Evolutionary conservation across 2,797 vertebrate species (phyloP).

Genomic region (Anguilla pacifica): DNA sequence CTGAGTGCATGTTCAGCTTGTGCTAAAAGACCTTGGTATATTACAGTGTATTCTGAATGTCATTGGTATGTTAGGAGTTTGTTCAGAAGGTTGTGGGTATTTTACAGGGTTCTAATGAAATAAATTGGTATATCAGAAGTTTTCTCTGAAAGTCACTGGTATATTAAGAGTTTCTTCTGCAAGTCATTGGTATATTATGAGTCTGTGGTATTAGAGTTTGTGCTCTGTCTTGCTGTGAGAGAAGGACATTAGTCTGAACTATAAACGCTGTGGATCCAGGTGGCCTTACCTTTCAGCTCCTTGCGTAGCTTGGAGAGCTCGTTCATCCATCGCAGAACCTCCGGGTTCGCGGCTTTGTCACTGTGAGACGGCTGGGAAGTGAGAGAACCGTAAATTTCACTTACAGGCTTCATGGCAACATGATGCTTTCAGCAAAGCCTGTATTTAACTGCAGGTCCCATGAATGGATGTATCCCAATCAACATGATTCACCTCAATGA

Average conservation of each 20-base stretch:
- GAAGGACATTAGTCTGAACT: background rate
- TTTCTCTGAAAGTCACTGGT: background rate
- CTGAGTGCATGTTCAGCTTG: background rate
- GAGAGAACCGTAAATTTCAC: background rate
- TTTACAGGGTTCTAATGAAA: no score
- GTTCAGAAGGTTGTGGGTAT: no score
- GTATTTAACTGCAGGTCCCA: background rate
- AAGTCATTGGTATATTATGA: background rate
- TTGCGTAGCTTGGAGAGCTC: conserved; percentile 92
- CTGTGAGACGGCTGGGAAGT: conserved; percentile 87
- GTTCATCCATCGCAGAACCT: conserved; percentile 93
- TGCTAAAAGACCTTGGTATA: background rate
- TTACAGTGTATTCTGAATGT: background rate
- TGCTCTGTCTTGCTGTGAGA: conserved; percentile 64
- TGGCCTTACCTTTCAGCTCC: conserved; percentile 89
- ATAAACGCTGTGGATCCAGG: background rate
- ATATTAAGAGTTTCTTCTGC: background rate
- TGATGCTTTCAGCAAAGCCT: background rate
- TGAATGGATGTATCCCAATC: conserved; percentile 1
- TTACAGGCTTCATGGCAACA: background rate
- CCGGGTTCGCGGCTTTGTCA: conserved; percentile 92
- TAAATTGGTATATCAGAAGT: background rate
- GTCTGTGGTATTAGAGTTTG: background rate
- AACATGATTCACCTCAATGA: conserved; percentile 5
- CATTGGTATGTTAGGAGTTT: background rate